Conservation (phyloP, 2,113 vertebrate species). For the Dasypus novemcinctus region DNA sequence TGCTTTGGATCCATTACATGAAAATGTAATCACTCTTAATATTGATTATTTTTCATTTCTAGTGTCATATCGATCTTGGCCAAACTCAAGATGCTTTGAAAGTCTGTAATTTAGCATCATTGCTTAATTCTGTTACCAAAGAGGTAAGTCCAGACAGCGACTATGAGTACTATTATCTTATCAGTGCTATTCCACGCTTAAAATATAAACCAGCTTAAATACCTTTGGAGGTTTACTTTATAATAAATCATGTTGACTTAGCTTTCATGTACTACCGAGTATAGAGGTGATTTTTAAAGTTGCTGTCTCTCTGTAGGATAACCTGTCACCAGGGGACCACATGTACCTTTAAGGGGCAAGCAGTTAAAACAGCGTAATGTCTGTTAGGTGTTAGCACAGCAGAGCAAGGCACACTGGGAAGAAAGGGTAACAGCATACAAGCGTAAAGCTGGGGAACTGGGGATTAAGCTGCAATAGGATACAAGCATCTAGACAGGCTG, state of each 20-base stretch:
- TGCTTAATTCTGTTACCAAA: constrained; percentile 85
- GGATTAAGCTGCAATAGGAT: neutral
- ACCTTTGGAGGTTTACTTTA: neutral
- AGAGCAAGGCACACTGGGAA: neutral
- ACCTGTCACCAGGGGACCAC: neutral
- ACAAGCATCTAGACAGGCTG: neutral
- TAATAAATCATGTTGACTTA: neutral
- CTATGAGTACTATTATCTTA: accelerated
- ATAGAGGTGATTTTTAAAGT: neutral
- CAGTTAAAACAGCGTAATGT: neutral
- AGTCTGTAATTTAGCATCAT: constrained; percentile 89
- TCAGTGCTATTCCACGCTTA: neutral
- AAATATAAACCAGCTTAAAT: neutral
- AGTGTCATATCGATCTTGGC: constrained; percentile 94
- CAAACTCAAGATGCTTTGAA: constrained; percentile 84
- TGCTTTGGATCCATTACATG: constrained; percentile 27
- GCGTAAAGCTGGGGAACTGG: neutral
- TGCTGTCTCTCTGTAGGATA: neutral
- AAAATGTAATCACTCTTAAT: constrained; percentile 57
- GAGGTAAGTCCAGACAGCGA: constrained; percentile 85
- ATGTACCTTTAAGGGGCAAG: neutral
- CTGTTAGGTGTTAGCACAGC: neutral
- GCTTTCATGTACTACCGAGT: neutral
- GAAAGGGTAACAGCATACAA: neutral
- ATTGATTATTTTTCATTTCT: constrained; percentile 62